Evolutionary conservation across 2,113 vertebrate species (phyloP).

Genomic region (Phycodurus eques): DNA sequence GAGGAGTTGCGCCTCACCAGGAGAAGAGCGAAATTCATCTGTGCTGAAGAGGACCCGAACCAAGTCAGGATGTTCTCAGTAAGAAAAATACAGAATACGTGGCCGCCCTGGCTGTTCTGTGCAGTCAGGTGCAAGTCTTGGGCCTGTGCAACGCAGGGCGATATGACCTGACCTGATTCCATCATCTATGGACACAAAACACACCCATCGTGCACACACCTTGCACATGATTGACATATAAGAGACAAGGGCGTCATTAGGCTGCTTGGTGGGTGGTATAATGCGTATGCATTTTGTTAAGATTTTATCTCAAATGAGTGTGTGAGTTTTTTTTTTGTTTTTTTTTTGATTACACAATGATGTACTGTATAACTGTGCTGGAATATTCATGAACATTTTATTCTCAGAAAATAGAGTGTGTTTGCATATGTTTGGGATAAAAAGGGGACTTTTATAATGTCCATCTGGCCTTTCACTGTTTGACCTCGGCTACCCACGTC

Average conservation of each 20-base stretch:
- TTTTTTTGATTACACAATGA: too few relatives aligned
- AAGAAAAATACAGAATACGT: constrained; percentile 49
- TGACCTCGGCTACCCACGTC: constrained; percentile 27
- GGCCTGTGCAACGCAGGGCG: constrained; percentile 18
- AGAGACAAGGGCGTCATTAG: constrained; percentile 17
- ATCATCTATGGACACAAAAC: constrained; percentile 3
- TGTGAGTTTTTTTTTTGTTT: too few relatives aligned
- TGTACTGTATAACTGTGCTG: neutral
- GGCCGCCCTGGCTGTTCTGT: neutral
- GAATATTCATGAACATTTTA: neutral
- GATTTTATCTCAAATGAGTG: neutral
- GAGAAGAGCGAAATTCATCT: constrained; percentile 84
- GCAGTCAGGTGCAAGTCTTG: constrained; percentile 20
- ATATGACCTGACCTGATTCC: neutral
- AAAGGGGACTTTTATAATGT: too few relatives aligned
- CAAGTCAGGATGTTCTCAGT: constrained; percentile 83
- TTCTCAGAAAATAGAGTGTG: neutral
- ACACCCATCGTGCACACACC: constrained; percentile 4
- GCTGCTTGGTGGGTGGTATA: constrained; percentile 37
- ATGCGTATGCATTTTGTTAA: neutral
- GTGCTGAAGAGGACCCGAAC: constrained; percentile 76
- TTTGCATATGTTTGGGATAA: neutral
- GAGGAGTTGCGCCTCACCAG: constrained; percentile 87
- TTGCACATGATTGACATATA: constrained; percentile 41
- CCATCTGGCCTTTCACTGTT: constrained; percentile 29